phyloP scores from a whole-genome alignment of 2,113 vertebrate species.

The Motacilla alba region DNA sequence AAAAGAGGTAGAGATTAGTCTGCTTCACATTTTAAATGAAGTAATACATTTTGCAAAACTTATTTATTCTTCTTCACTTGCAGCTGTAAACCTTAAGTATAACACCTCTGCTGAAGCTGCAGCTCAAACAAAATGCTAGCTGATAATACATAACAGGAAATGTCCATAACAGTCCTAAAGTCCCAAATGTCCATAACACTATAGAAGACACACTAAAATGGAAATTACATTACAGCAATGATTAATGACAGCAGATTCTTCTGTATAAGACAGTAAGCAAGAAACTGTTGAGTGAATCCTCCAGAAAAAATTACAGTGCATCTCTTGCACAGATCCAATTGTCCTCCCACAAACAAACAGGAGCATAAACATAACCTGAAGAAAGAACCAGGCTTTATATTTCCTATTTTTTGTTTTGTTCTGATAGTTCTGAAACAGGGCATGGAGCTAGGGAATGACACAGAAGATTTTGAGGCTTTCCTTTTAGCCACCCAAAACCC shows the following conservation, averaged over 20 bases:
- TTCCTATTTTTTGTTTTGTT: neutral
- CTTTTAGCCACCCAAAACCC: neutral
- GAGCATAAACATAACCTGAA: neutral
- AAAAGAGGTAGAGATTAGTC: neutral
- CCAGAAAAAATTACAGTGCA: neutral
- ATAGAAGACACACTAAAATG: neutral
- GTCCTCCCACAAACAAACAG: neutral
- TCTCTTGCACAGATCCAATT: neutral
- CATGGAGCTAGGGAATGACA: neutral
- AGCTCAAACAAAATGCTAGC: neutral
- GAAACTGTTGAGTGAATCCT: neutral
- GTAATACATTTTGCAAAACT: neutral
- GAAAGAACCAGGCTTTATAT: neutral
- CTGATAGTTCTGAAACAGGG: neutral
- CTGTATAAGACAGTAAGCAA: neutral
- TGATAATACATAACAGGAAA: neutral
- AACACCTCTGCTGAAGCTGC: neutral
- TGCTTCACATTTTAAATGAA: neutral
- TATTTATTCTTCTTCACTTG: neutral
- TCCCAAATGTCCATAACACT: neutral
- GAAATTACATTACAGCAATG: neutral
- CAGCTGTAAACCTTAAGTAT: neutral
- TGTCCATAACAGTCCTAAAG: neutral
- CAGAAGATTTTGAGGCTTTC: neutral
- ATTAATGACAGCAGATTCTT: neutral